Percentiles rank a stretch among this genome's conserved stretches.
Evolutionary conservation across 1,140 invertebrate genomes (phyloP).

Genomic region (Drosophila seguyi): DNA sequence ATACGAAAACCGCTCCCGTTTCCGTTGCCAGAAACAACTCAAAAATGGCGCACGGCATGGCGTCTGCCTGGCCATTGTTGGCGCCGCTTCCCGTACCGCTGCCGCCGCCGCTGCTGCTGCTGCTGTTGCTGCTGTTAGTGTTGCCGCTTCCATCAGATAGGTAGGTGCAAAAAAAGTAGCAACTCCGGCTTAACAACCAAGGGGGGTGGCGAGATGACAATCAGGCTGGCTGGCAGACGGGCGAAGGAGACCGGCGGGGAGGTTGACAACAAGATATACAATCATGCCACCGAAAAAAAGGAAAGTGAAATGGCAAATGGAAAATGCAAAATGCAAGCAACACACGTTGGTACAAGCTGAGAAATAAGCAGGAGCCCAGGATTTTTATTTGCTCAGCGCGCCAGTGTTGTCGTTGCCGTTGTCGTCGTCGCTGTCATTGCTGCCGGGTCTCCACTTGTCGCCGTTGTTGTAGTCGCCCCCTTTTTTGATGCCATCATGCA

Average conservation of each 20-base stretch:
- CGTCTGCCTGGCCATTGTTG: constrained; percentile 47
- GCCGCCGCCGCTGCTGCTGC: constrained; percentile 12
- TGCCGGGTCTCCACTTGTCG: constrained; percentile 16
- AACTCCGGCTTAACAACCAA: constrained; percentile 60
- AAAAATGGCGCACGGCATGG: constrained; percentile 77
- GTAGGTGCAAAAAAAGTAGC: constrained; percentile 77
- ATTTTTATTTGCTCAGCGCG: constrained; percentile 72
- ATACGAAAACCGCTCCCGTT: constrained; percentile 82
- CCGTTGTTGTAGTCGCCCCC: constrained; percentile 29
- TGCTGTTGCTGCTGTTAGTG: constrained; percentile 28
- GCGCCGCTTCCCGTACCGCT: constrained; percentile 11
- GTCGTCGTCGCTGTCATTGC: constrained; percentile 20
- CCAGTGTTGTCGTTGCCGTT: constrained; percentile 41
- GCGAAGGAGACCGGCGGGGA: constrained; percentile 1
- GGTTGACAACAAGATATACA: constrained; percentile 40
- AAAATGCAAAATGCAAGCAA: constrained; percentile 49
- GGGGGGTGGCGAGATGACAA: constrained; percentile 58
- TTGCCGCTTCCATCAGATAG: constrained; percentile 65
- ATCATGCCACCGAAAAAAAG: constrained; percentile 40
- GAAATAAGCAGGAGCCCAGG: constrained; percentile 72
- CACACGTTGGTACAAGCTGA: constrained; percentile 48
- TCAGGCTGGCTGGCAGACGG: constrained; percentile 61
- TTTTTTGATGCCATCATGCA: constrained; percentile 56
- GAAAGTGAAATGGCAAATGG: constrained; percentile 35
- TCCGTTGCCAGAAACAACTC: constrained; percentile 78